These are phyloP conservation scores for Ochropleura leucogaster DNA, from an alignment of 2,888 invertebrate genomes.

Conservation along the genomic window DNA sequence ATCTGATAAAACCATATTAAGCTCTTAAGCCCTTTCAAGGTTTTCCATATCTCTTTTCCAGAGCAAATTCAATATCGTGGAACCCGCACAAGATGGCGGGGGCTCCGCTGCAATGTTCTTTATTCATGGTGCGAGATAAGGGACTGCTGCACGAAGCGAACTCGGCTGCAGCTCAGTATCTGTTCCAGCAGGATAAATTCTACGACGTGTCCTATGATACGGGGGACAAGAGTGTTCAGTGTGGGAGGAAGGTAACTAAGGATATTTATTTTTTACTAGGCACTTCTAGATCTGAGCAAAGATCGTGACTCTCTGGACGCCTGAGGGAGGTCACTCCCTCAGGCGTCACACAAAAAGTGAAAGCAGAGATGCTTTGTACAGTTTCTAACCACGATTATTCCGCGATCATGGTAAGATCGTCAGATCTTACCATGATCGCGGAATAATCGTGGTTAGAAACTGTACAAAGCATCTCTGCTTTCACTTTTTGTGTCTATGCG, in stretches of 20 bases:
- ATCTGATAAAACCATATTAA: background rate
- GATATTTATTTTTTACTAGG: background rate
- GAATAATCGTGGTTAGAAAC: background rate
- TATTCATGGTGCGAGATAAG: slow-evolving; percentile 92
- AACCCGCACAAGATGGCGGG: slow-evolving; percentile 97
- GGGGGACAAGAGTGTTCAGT: slow-evolving; percentile 97
- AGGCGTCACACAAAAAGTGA: too few relatives aligned
- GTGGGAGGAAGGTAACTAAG: slow-evolving; percentile 94
- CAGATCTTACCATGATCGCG: background rate
- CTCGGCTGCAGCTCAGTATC: slow-evolving; percentile 93
- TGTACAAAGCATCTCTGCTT: background rate
- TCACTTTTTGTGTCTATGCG: too few relatives aligned
- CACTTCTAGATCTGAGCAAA: background rate
- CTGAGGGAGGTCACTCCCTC: too few relatives aligned
- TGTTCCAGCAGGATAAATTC: slow-evolving; percentile 96
- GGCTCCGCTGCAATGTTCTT: slow-evolving; percentile 94
- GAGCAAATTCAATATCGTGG: slow-evolving; percentile 95
- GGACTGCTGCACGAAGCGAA: slow-evolving; percentile 92
- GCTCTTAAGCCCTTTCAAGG: background rate
- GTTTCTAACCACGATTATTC: background rate
- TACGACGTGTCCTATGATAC: slow-evolving; percentile 95
- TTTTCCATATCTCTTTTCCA: slow-evolving; percentile 66
- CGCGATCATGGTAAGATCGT: background rate
- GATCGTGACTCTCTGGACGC: background rate
- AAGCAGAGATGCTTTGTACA: background rate